Percentiles rank a stretch among this genome's conserved stretches.
These are phyloP conservation scores for Flabesymbios commensalis DNA, from an alignment of 2,888 invertebrate species.

Conservation along the genomic window DNA sequence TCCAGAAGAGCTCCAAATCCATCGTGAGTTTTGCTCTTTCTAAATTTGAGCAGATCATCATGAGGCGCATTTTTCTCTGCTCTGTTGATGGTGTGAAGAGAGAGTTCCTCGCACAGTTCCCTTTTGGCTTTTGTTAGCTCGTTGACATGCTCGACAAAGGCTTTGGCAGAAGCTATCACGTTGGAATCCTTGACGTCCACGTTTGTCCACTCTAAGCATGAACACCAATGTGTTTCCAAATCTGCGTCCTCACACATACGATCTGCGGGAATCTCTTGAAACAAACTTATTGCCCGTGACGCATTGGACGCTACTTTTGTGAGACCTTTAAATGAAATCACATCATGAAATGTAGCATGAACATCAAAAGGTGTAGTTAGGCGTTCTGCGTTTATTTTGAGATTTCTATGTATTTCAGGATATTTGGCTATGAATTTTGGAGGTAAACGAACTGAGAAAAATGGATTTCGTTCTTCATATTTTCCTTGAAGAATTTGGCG, in stretches of 20 bases:
- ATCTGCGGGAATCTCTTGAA: slow-evolving; percentile 66
- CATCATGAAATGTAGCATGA: slow-evolving; percentile 76
- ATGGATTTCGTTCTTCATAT: slow-evolving; percentile 86
- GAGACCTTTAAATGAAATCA: too few relatives aligned
- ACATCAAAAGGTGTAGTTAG: slow-evolving; percentile 89
- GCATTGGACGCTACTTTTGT: too few relatives aligned
- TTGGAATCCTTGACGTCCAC: slow-evolving; percentile 64
- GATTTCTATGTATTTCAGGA: slow-evolving; percentile 68
- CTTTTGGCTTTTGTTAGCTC: slow-evolving; percentile 12
- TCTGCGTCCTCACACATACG: slow-evolving; percentile 85
- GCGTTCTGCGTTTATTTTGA: slow-evolving; percentile 69
- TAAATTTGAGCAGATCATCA: slow-evolving; percentile 70
- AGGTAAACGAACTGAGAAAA: slow-evolving; percentile 81
- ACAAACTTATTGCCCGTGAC: slow-evolving; percentile 53
- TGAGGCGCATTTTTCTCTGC: slow-evolving; percentile 25
- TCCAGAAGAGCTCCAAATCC: slow-evolving; percentile 82
- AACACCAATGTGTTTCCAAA: slow-evolving; percentile 95
- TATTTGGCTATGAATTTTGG: slow-evolving; percentile 70
- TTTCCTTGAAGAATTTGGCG: slow-evolving; percentile 88
- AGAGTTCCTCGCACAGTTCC: slow-evolving; percentile 16
- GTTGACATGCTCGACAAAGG: slow-evolving; percentile 24
- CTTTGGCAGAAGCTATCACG: slow-evolving; percentile 17
- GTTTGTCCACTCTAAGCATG: slow-evolving; percentile 83
- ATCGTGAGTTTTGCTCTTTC: slow-evolving; percentile 76
- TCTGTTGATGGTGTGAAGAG: slow-evolving; percentile 13